phyloP scores from a whole-genome alignment of 2,888 invertebrate species.

The Athalia rosae region DNA sequence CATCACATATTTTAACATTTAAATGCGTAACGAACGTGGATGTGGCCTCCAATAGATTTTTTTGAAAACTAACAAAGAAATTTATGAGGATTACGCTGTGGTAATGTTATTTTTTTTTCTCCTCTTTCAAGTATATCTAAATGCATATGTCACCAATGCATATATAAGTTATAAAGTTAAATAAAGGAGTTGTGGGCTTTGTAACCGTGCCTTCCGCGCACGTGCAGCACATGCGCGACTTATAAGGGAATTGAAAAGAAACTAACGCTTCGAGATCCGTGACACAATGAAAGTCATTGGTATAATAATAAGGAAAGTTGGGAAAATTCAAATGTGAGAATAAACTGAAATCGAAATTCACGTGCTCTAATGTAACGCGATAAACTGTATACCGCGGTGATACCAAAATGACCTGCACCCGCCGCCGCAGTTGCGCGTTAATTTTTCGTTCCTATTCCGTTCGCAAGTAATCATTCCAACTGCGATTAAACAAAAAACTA shows the following conservation, averaged over 20 bases:
- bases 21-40: too few relatives aligned
- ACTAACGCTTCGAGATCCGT: slow-evolving; percentile 15
- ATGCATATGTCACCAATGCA: slow-evolving; percentile 14
- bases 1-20: too few relatives aligned
- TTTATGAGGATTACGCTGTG: too few relatives aligned
- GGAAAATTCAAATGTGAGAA: slow-evolving; percentile 17
- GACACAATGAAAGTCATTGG: slow-evolving; percentile 33
- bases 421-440: too few relatives aligned
- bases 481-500: too few relatives aligned
- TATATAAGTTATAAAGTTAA: slow-evolving; percentile 10
- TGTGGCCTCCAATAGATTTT: too few relatives aligned
- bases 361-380: neutral
- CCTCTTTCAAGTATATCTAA: slow-evolving; percentile 13
- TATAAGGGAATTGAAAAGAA: slow-evolving; percentile 45
- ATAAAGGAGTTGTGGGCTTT: slow-evolving; percentile 35
- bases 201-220: slow-evolving; percentile 39
- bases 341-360: neutral
- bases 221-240: slow-evolving; percentile 45
- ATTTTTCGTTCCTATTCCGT: too few relatives aligned
- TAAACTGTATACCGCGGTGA: neutral
- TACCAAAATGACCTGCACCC: too few relatives aligned
- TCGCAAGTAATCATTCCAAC: too few relatives aligned
- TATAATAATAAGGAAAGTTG: slow-evolving; percentile 28
- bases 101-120: too few relatives aligned
- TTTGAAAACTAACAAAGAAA: too few relatives aligned